Conservation (phyloP, 1,140 invertebrate genomes). For the Bombus confusus region DNA sequence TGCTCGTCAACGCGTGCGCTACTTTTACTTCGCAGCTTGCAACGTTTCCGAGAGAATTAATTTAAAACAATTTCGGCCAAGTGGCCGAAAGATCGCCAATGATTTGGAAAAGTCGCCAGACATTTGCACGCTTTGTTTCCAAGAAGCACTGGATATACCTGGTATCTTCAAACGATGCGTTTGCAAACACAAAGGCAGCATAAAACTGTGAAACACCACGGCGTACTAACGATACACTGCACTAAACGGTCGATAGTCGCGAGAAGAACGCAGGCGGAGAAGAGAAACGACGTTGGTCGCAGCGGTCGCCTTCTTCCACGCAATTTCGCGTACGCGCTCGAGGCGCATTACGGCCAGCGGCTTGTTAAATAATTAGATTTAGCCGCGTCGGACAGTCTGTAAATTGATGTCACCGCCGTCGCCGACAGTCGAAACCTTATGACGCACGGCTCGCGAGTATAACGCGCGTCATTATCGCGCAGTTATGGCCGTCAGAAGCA, state of each 20-base stretch:
- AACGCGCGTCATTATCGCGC: conserved; percentile 55
- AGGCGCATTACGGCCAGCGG: conserved; percentile 4
- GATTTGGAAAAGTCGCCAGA: not conserved
- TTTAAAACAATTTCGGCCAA: too few relatives aligned
- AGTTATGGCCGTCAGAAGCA: conserved; percentile 28
- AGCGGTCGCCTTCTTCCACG: not conserved
- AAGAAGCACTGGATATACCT: not conserved
- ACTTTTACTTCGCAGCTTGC: too few relatives aligned
- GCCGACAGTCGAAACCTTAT: conserved; percentile 40
- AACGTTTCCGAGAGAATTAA: too few relatives aligned
- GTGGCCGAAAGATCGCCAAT: not conserved
- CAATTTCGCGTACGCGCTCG: conserved; percentile 22
- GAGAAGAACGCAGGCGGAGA: not conserved
- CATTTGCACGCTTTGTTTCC: too few relatives aligned
- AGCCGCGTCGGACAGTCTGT: conserved; percentile 22
- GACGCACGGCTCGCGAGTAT: conserved; percentile 55
- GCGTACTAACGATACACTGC: not conserved
- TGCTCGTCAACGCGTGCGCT: too few relatives aligned
- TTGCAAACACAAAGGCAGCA: not conserved
- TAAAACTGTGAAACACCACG: not conserved
- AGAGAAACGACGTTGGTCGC: not conserved
- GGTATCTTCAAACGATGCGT: not conserved
- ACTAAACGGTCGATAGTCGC: not conserved
- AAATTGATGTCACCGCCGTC: conserved; percentile 55
- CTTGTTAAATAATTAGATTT: conserved; percentile 50